Evolutionary conservation across 2,113 vertebrate species (phyloP).

Genomic region (Mustelus asterias): DNA sequence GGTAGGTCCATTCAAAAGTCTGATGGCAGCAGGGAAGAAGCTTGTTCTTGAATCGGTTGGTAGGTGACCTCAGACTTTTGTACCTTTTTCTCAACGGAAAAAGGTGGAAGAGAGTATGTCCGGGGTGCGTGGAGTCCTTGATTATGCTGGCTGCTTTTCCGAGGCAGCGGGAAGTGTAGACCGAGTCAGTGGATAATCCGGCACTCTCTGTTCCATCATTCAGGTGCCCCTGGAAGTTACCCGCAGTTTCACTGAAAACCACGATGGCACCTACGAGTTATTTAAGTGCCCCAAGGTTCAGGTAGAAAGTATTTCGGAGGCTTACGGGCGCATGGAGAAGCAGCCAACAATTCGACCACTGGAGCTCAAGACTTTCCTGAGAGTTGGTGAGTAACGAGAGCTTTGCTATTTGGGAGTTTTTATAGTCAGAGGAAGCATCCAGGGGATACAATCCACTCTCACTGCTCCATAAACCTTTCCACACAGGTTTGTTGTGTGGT

Average conservation of each 20-base stretch:
- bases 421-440: background rate
- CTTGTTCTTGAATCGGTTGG: too few species aligned
- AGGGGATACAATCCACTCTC: background rate
- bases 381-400: slow-evolving; percentile 66
- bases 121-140: too few species aligned
- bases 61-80: too few species aligned
- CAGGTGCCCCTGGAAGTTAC: slow-evolving; percentile 82
- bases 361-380: slow-evolving; percentile 83
- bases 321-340: slow-evolving; percentile 57
- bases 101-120: too few species aligned
- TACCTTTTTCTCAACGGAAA: too few species aligned
- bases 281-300: slow-evolving; percentile 68
- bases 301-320: slow-evolving; percentile 63
- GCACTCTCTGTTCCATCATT: background rate
- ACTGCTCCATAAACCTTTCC: background rate
- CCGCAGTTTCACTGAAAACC: slow-evolving; percentile 80
- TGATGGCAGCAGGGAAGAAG: too few species aligned
- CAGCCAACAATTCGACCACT: slow-evolving; percentile 72
- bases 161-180: too few species aligned
- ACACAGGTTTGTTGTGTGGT: background rate
- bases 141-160: too few species aligned
- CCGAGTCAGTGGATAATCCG: background rate
- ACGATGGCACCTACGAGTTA: slow-evolving; percentile 71
- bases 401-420: too few species aligned
- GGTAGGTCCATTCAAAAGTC: too few species aligned